A percentile compares a stretch with the other conserved stretches of the same genome.
Conservation (phyloP, 2,888 invertebrate species). For the Lasioglossum pauxillum region DNA sequence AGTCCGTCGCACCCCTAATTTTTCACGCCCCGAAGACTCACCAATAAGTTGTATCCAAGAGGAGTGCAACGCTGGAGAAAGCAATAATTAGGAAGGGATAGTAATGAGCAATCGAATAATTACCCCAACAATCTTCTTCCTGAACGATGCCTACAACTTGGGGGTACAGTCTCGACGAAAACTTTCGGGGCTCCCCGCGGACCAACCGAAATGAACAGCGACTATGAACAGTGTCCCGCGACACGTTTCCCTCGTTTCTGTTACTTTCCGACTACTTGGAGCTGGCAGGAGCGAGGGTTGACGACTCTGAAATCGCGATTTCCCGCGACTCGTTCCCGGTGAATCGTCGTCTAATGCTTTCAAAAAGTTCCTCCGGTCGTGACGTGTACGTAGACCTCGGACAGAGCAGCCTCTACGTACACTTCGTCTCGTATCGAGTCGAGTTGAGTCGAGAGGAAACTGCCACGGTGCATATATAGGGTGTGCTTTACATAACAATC, state of each 20-base stretch:
- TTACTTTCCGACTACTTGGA: neutral
- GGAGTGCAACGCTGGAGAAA: neutral
- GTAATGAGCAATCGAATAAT: neutral
- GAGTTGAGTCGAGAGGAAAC: constrained; percentile 71
- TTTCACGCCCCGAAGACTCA: neutral
- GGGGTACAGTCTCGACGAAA: neutral
- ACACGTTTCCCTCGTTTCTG: neutral
- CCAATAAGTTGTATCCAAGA: neutral
- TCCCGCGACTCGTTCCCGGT: neutral
- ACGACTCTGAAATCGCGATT: neutral
- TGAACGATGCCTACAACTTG: neutral
- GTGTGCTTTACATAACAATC: constrained; percentile 84
- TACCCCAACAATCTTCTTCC: constrained; percentile 5
- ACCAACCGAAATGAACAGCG: neutral
- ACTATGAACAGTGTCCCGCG: neutral
- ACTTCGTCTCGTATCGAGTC: constrained; percentile 72
- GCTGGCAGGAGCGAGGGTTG: neutral
- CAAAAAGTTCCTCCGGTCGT: constrained; percentile 60
- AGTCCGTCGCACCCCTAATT: neutral
- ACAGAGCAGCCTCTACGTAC: constrained; percentile 54
- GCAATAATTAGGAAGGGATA: neutral
- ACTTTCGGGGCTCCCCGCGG: neutral
- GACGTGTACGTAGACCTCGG: constrained; percentile 31
- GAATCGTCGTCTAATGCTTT: constrained; percentile 55
- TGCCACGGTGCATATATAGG: constrained; percentile 78